Base-by-base conservation (phyloP, 2,113 vertebrate species). In the Misgurnus anguillicaudatus region DNA sequence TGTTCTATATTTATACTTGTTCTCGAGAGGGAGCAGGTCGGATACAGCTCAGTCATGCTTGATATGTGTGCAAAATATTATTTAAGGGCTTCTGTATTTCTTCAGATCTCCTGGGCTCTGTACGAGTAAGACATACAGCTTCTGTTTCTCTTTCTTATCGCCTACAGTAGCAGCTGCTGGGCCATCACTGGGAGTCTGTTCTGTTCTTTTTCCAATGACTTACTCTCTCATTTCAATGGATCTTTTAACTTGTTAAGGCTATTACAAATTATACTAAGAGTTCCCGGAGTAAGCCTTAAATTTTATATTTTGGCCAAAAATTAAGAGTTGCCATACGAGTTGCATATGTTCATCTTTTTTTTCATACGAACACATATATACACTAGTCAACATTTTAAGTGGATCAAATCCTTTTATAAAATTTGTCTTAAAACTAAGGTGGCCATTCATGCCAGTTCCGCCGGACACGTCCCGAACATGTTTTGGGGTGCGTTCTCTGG, bases 1-100 rank as follows among this genome's bases (percentile, higher is more conserved):
- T 75, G 51, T 39, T 77, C 76, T 86, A 83, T 85, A 79, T 84
- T 77, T 84, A 77, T 24, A 66, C 31, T 19, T 17, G 24, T 38
- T 63, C 42, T 81, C 75, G 62, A 68, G 51, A 71, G 76, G 70
- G 75, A 68, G n/a, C 58, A 71, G 77, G 75, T 61, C 69, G 60
- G 74, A 84, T 74, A 80, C 53, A 38, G 61, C 74, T 72, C 77
- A 62, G 82, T 80, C 82, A 77, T 77, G 75, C 64, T 42, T 77
- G 70, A 42, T 65, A 55, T 57, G 65, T 48, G 58, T 55, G 69
- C 55, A 60, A 55, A 62, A 51, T 21, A 3, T 66, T 57, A 63
- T 67, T 65, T 66, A 55, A 67, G 36, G 36, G 48, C 10, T 48
- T 51, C 41, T 79, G 67, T 70, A 48, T 79, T 16, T 53, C 66